These are phyloP conservation scores for Tadarida brasiliensis DNA, from an alignment of 2,797 vertebrate species.

Conservation along the genomic window DNA sequence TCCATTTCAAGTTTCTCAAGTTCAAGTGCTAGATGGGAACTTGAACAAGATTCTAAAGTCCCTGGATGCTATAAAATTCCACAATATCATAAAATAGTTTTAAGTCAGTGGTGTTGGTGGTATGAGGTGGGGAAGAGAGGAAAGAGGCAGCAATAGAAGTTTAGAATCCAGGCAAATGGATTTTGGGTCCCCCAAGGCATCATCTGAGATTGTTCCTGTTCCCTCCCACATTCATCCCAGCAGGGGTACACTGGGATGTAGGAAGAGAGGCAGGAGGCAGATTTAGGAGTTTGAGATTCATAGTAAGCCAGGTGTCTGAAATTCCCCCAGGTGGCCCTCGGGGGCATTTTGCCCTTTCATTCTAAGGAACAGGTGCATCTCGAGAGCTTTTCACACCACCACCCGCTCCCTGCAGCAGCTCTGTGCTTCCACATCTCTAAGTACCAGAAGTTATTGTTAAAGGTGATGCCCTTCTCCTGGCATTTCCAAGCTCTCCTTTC, in stretches of 20 bases:
- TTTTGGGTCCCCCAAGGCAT: not conserved
- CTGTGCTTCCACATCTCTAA: not conserved
- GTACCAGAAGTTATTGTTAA: not conserved
- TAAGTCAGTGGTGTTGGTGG: not conserved
- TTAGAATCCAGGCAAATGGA: not conserved
- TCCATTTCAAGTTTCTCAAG: not conserved
- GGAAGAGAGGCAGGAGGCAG: not conserved
- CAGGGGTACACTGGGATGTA: not conserved
- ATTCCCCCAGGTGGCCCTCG: not conserved
- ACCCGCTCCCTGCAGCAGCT: not conserved
- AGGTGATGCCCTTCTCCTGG: not conserved
- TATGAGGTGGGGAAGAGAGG: not conserved
- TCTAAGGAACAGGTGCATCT: not conserved
- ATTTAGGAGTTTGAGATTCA: not conserved
- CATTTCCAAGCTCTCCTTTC: not conserved
- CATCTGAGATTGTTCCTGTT: rapidly evolving
- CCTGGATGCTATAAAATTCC: not conserved
- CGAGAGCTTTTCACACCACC: not conserved
- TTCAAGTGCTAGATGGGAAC: not conserved
- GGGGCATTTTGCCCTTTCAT: not conserved
- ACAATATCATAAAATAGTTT: not conserved
- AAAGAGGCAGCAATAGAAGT: not conserved
- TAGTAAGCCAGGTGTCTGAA: not conserved
- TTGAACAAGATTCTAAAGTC: not conserved
- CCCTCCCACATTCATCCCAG: not conserved